phyloP scores from a whole-genome alignment of 2,888 invertebrate species.

The Cyrtodaria siliqua region DNA sequence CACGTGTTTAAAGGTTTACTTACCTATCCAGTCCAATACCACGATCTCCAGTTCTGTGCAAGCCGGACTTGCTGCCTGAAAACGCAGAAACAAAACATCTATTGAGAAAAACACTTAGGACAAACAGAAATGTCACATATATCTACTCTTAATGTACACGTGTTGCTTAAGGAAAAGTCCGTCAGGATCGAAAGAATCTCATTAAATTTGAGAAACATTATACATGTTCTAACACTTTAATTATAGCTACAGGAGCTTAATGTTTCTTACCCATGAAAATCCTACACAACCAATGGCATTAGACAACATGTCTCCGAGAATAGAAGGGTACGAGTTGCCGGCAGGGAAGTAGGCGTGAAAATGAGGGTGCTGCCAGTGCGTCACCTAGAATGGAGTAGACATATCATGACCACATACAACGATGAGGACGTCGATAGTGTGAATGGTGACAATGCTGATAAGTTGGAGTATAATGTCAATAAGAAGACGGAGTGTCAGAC shows the following conservation, averaged over 20 bases:
- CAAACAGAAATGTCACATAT: too few species aligned
- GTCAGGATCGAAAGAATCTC: too few species aligned
- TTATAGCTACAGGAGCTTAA: too few species aligned
- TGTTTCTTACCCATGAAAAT: constrained; percentile 95
- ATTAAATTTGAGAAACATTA: too few species aligned
- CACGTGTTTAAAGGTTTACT: constrained; percentile 13
- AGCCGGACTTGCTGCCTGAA: constrained; percentile 98
- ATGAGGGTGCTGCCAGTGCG: constrained; percentile 99
- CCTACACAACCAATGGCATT: constrained; percentile 99
- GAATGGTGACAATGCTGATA: too few species aligned
- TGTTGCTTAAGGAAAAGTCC: not conserved
- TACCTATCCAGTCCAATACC: constrained; percentile 97
- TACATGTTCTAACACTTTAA: too few species aligned
- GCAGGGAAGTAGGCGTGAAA: constrained; percentile 99
- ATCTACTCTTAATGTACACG: too few species aligned
- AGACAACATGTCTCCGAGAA: constrained; percentile 98
- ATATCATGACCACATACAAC: too few species aligned
- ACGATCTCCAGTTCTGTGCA: constrained; percentile 98
- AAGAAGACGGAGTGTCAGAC: too few species aligned
- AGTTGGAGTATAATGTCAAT: too few species aligned
- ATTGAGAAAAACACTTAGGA: too few species aligned
- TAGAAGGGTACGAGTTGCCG: constrained; percentile 98
- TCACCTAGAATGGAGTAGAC: constrained; percentile 90
- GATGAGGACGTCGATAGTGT: too few species aligned
- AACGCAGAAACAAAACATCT: constrained; percentile 15